phyloP scores from a whole-genome alignment of 1,140 invertebrate genomes.

The Maniola jurtina region DNA sequence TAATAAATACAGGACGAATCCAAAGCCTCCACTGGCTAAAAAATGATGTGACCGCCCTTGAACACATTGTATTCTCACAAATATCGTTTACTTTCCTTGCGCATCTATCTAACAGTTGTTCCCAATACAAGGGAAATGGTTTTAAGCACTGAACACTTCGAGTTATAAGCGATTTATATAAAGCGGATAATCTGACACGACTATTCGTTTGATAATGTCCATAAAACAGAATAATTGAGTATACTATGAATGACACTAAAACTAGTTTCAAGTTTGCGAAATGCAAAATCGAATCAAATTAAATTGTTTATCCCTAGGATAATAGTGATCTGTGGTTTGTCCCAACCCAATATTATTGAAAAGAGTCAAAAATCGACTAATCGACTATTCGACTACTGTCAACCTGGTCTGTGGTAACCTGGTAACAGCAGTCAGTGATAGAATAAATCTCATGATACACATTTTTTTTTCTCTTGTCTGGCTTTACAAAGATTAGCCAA shows the following conservation, averaged over 20 bases:
- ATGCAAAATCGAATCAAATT: too few species aligned
- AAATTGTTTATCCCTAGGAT: neutral
- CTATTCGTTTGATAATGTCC: neutral
- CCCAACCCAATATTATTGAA: too few species aligned
- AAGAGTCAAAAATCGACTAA: too few species aligned
- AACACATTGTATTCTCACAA: slow-evolving; percentile 54
- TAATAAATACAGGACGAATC: slow-evolving; percentile 91
- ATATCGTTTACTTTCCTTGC: slow-evolving; percentile 9
- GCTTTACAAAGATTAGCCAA: too few species aligned
- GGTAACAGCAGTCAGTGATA: too few species aligned
- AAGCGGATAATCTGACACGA: neutral
- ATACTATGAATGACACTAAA: neutral
- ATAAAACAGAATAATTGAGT: neutral
- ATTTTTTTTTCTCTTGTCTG: too few species aligned
- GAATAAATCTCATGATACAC: too few species aligned
- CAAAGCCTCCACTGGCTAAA: slow-evolving; percentile 90
- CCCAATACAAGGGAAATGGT: neutral
- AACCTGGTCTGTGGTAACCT: too few species aligned
- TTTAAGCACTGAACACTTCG: neutral
- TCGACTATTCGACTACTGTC: too few species aligned
- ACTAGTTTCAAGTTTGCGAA: neutral
- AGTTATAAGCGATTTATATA: neutral
- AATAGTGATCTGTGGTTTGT: too few species aligned
- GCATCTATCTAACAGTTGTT: slow-evolving; percentile 8
- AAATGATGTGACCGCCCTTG: slow-evolving; percentile 60